Percentiles rank a stretch among this genome's conserved stretches.
phyloP scores from a whole-genome alignment of 2,888 invertebrate genomes.

The Scaptomyza polygonia region DNA sequence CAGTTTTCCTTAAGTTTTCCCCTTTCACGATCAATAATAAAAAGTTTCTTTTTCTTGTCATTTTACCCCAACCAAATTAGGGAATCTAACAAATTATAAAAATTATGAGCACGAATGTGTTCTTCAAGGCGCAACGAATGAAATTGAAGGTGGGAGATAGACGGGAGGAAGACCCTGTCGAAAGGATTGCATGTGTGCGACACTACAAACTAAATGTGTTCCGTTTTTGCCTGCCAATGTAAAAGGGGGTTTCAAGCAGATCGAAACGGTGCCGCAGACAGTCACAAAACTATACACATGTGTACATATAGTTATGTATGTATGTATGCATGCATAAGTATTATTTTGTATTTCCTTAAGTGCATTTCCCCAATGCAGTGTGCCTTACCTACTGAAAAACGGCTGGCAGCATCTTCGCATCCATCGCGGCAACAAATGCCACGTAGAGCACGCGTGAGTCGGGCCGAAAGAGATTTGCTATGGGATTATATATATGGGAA shows the following conservation, averaged over 20 bases:
- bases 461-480: slow-evolving; percentile 60
- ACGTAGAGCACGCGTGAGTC: slow-evolving; percentile 75
- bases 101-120: slow-evolving; percentile 59
- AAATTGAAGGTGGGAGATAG: neutral
- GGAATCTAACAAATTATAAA: slow-evolving; percentile 54
- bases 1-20: neutral
- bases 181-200: slow-evolving; percentile 68
- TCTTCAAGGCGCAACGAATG: slow-evolving; percentile 6
- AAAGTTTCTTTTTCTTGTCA: slow-evolving; percentile 24
- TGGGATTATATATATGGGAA: slow-evolving; percentile 68
- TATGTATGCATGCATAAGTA: slow-evolving; percentile 3
- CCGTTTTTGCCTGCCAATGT: slow-evolving; percentile 17
- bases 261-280: slow-evolving; percentile 29
- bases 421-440: slow-evolving; percentile 45
- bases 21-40: slow-evolving; percentile 15
- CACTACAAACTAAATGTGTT: slow-evolving; percentile 56
- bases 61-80: slow-evolving; percentile 31
- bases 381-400: slow-evolving; percentile 30
- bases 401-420: slow-evolving; percentile 4
- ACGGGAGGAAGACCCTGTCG: slow-evolving; percentile 32
- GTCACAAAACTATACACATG: slow-evolving; percentile 12
- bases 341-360: slow-evolving; percentile 54
- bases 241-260: slow-evolving; percentile 22
- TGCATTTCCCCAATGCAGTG: slow-evolving; percentile 34
- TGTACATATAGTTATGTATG: slow-evolving; percentile 1